phyloP scores from a whole-genome alignment of 1,140 invertebrate genomes.

The Lasioglossum albipes region DNA sequence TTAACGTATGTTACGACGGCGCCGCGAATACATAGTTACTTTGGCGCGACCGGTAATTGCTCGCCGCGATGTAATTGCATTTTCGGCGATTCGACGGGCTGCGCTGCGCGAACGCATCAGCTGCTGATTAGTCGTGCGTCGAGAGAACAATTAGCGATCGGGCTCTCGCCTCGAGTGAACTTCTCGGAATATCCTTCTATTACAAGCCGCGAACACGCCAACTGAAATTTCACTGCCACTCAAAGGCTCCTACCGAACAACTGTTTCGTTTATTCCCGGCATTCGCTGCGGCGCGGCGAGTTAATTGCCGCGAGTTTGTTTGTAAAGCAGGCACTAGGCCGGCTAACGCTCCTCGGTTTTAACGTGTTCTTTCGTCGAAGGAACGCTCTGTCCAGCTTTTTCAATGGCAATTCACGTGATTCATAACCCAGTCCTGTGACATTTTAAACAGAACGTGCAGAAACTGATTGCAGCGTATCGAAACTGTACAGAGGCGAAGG shows the following conservation, averaged over 20 bases:
- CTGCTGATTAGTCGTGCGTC: conserved; percentile 6
- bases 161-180: conserved; percentile 6
- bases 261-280: background rate
- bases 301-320: background rate
- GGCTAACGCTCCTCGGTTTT: background rate
- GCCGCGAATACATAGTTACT: conserved; percentile 49
- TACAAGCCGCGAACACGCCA: background rate
- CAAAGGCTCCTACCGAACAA: background rate
- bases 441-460: too few relatives aligned
- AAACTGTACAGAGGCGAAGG: too few relatives aligned
- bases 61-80: conserved; percentile 37
- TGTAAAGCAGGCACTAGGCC: background rate
- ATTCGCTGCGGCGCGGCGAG: background rate
- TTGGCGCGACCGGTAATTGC: conserved; percentile 34
- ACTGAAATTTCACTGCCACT: background rate
- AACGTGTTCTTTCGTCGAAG: background rate
- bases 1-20: conserved; percentile 32
- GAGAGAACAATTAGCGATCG: conserved; percentile 24
- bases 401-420: background rate
- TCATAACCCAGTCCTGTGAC: too few relatives aligned
- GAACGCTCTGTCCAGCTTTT: background rate
- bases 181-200: conserved; percentile 19
- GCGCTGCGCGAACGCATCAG: background rate
- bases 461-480: too few relatives aligned
- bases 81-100: conserved; percentile 11